phyloP scores from a whole-genome alignment of 2,797 vertebrate genomes.

The Sebastes taczanowskii region DNA sequence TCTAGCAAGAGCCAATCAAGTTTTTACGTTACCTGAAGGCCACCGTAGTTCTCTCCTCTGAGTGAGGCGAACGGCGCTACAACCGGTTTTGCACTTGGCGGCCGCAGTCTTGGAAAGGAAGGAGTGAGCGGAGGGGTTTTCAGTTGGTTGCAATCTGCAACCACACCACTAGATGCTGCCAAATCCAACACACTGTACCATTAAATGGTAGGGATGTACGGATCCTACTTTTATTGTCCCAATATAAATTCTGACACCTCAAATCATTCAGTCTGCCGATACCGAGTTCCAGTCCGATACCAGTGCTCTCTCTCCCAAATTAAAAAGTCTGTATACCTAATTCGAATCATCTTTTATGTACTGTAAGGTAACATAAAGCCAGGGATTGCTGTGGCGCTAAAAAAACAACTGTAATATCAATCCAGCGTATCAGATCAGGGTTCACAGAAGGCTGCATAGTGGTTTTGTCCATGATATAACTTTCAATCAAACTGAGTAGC shows the following conservation, averaged over 20 bases:
- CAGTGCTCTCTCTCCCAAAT: neutral
- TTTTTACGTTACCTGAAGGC: too few relatives aligned
- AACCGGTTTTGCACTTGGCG: too few relatives aligned
- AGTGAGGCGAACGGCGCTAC: too few relatives aligned
- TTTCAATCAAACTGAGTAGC: neutral
- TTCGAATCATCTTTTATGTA: neutral
- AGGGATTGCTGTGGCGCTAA: neutral
- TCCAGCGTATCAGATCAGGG: neutral
- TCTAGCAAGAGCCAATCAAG: rapidly evolving
- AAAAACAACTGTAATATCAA: too few relatives aligned
- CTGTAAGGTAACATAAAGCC: neutral
- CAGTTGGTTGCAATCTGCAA: too few relatives aligned
- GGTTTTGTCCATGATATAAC: neutral
- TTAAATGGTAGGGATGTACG: neutral
- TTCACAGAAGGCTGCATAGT: neutral
- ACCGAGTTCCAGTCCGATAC: neutral
- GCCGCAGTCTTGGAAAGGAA: too few relatives aligned
- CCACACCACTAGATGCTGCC: too few relatives aligned
- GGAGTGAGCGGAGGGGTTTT: too few relatives aligned
- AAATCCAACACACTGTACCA: too few relatives aligned
- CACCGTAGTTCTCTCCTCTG: too few relatives aligned
- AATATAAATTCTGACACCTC: neutral
- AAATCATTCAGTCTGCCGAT: neutral
- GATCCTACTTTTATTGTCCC: neutral
- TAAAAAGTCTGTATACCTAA: neutral